These are phyloP conservation scores for Leptinotarsa peninsularis DNA, from an alignment of 2,888 invertebrate species.

Conservation along the genomic window DNA sequence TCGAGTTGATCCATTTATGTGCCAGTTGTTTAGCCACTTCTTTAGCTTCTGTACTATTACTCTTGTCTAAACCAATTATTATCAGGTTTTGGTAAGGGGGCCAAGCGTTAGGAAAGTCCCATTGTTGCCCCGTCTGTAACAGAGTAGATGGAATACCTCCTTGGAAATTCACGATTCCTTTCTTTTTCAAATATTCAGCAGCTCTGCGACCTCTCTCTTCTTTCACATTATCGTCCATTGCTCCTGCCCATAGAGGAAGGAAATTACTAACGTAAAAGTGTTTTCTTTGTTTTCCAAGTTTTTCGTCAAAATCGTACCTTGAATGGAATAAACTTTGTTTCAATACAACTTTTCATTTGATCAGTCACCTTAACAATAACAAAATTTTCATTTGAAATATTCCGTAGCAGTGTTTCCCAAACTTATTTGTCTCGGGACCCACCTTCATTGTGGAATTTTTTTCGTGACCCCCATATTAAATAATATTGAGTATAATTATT, in stretches of 20 bases:
- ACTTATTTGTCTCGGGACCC: too few species aligned
- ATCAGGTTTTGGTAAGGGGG: slow-evolving; percentile 83
- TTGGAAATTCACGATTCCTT: slow-evolving; percentile 60
- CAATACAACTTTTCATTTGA: too few species aligned
- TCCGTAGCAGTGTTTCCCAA: too few species aligned
- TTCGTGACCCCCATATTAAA: too few species aligned
- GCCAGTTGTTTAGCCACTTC: slow-evolving; percentile 74
- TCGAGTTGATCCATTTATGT: slow-evolving; percentile 77
- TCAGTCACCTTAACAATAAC: too few species aligned
- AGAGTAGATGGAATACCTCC: slow-evolving; percentile 80
- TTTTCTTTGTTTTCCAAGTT: slow-evolving; percentile 69
- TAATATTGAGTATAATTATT: too few species aligned
- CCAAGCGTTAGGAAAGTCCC: slow-evolving; percentile 90
- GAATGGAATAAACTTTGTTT: neutral
- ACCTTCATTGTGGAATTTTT: too few species aligned
- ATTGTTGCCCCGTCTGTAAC: slow-evolving; percentile 73
- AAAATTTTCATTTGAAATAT: too few species aligned
- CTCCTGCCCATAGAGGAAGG: slow-evolving; percentile 77
- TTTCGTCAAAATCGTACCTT: slow-evolving; percentile 72
- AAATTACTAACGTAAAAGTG: slow-evolving; percentile 79
- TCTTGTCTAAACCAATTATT: slow-evolving; percentile 74
- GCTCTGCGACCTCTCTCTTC: slow-evolving; percentile 65
- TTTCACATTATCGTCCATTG: slow-evolving; percentile 58
- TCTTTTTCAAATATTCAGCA: slow-evolving; percentile 69
- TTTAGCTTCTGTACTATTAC: slow-evolving; percentile 68